Base-by-base conservation (phyloP, 2,888 invertebrate species). In the Drosophila helvetica region DNA sequence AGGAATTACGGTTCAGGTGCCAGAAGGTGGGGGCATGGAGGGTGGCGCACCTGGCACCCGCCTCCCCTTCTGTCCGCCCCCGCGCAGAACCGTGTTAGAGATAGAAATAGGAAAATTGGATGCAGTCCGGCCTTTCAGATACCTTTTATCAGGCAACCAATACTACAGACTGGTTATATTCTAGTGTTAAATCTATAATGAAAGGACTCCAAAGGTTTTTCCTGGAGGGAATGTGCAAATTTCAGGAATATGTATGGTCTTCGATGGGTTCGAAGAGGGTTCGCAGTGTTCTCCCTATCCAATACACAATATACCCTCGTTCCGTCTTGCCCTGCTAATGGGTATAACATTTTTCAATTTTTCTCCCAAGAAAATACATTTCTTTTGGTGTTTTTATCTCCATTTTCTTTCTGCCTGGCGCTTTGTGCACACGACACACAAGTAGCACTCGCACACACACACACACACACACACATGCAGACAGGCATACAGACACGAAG, bases 371-470 rank as follows among this genome's bases (percentile, higher is more conserved):
- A 27, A 53, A 45, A 12, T 22, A 47, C 42, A 50, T 50, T 46
- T 63, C 51, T 18, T 55, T 33, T 50, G 30, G 25, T 33, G 50
- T 79, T 60, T 45, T 62, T 66, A 48, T 53, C 15, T 48, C 42
- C 38, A 42, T 61, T 46, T 58, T 59, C 62, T 51, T 77, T 62
- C 61, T 74, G 78, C 61, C 51, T 63, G 88, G 83, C 83, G 82
- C 86, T 88, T 38, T 86, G 64, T 90, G 90, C 90, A 89, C 90
- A 89, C 89, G 90, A 90, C 90, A 90, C 90, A 84, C 88, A 86
- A 90, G 76, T 74, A 75, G 46, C 81, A 73, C 58, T 57, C 48
- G 61, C 38, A 62, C 46, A 71, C 60, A 53, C 63, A 56, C 27
- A 42, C 43, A 25, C 6, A 50, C 50, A 56, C 53, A 60, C 33